Conservation (phyloP, 2,888 invertebrate species). For the Norana najaformis region DNA sequence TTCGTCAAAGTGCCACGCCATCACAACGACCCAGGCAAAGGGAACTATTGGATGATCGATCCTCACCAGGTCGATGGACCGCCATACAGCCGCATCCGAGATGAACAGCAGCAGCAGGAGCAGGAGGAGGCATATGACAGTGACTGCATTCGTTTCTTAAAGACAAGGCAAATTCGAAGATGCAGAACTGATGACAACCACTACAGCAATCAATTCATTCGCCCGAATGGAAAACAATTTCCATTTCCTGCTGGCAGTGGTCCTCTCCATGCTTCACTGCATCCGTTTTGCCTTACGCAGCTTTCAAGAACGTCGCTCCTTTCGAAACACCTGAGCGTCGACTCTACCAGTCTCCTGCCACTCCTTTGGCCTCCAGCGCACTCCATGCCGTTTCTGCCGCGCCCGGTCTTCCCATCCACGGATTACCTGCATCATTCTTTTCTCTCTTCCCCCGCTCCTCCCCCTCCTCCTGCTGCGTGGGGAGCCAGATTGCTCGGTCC, state of each 20-base stretch:
- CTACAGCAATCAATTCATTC: background rate
- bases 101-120: background rate
- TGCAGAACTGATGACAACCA: background rate
- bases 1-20: slow-evolving; percentile 16
- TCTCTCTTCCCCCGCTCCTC: too few species aligned
- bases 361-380: background rate
- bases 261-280: background rate
- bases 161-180: background rate
- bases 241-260: background rate
- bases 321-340: background rate
- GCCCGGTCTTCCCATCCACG: background rate
- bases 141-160: background rate
- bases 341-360: background rate
- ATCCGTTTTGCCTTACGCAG: background rate
- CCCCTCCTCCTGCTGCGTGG: background rate
- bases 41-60: slow-evolving; percentile 8
- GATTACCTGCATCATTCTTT: too few species aligned
- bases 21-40: slow-evolving; percentile 4
- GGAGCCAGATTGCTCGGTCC: background rate
- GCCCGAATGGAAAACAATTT: background rate
- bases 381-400: background rate
- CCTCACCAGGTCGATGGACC: background rate
- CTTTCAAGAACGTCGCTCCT: background rate
- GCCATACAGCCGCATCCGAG: background rate
- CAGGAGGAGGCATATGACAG: background rate